Conservation (phyloP, 2,113 vertebrate species). For the Paradisaea rubra region DNA sequence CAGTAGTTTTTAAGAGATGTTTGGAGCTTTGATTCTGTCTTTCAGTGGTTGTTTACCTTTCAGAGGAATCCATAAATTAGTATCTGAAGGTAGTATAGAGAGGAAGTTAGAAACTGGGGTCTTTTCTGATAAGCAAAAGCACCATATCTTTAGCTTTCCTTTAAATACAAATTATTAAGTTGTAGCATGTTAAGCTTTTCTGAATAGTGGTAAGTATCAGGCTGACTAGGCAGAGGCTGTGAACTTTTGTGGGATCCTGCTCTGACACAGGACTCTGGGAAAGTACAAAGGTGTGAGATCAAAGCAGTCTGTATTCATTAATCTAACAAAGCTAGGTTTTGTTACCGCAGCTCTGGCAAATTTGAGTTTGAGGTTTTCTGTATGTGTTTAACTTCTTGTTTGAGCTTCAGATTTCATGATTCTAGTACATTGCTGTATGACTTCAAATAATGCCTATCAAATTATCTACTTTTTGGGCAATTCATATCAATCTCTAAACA, state of each 20-base stretch:
- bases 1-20: background rate
- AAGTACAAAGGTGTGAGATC: background rate
- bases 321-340: background rate
- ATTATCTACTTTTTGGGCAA: background rate
- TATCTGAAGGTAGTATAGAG: background rate
- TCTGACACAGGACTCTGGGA: background rate
- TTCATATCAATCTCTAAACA: background rate
- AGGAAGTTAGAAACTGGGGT: background rate
- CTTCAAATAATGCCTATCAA: background rate
- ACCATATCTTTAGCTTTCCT: background rate
- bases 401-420: background rate
- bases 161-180: background rate
- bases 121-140: background rate
- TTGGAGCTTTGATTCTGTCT: background rate
- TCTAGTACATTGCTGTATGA: background rate
- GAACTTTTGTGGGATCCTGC: background rate
- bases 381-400: background rate
- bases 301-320: background rate
- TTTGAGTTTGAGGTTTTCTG: background rate
- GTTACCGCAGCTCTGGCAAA: background rate
- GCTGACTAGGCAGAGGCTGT: background rate
- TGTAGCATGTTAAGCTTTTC: background rate
- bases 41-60: background rate
- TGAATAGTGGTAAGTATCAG: background rate
- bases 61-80: background rate